Evolutionary conservation across 2,113 vertebrate genomes (phyloP).

Genomic region (Hipposideros armiger): DNA sequence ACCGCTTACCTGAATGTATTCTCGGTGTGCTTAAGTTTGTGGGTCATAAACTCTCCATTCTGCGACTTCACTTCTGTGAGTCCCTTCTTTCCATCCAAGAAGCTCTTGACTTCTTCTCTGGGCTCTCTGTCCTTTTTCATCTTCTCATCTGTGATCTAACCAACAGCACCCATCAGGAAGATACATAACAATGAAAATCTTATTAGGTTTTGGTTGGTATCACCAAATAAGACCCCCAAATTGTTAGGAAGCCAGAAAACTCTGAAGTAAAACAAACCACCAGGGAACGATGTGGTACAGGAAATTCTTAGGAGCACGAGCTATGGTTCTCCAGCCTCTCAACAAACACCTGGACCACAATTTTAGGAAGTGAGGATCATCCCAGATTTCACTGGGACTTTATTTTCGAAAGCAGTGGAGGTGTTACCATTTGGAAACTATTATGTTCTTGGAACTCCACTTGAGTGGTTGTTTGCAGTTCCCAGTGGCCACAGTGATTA

Average conservation of each 20-base stretch:
- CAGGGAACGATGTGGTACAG: not conserved
- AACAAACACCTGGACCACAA: not conserved
- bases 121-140: conserved; percentile 85
- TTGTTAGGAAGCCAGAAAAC: conserved; percentile 49
- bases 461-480: not conserved
- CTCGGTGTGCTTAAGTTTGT: conserved; percentile 94
- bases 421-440: not conserved
- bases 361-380: conserved; percentile 43
- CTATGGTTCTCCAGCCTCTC: not conserved
- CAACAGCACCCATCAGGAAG: conserved; percentile 59
- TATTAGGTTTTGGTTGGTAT: conserved; percentile 41
- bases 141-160: conserved; percentile 91
- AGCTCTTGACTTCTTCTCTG: conserved; percentile 88
- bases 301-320: not conserved
- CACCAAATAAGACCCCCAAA: not conserved
- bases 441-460: not conserved
- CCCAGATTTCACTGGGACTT: conserved; percentile 2
- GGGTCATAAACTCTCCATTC: conserved; percentile 91
- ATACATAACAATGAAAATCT: conserved; percentile 35
- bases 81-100: conserved; percentile 89
- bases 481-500: not conserved
- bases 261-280: conserved; percentile 3
- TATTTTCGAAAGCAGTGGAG: not conserved
- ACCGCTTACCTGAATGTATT: conserved; percentile 92
- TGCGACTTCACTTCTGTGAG: conserved; percentile 89